Percentiles rank a stretch among this genome's conserved stretches.
These are phyloP conservation scores for Lutjanus argentimaculatus DNA, from an alignment of 2,797 vertebrate genomes.

Conservation along the genomic window DNA sequence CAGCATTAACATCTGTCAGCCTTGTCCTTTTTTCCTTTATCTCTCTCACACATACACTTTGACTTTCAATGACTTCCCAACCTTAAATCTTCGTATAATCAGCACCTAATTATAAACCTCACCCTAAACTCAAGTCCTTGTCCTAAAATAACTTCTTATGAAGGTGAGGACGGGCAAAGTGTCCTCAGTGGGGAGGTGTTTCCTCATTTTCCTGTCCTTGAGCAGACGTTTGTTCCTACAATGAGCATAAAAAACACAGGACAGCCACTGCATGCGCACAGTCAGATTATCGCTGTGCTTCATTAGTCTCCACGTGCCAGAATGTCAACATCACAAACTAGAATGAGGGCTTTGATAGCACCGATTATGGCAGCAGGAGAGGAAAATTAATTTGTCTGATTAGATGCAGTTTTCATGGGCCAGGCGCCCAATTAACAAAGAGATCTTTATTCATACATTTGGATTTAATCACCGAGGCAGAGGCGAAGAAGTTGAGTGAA, in stretches of 20 bases:
- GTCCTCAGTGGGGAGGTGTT: slow-evolving; percentile 24
- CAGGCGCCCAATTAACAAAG: slow-evolving; percentile 13
- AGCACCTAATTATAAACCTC: slow-evolving; percentile 12
- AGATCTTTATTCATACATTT: slow-evolving; percentile 3
- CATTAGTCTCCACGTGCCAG: background rate
- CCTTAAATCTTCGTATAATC: background rate
- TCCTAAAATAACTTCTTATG: slow-evolving; percentile 19
- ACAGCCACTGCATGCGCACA: background rate
- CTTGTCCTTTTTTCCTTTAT: background rate
- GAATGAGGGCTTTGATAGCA: background rate
- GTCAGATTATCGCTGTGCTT: slow-evolving; percentile 11
- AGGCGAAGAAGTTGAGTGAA: background rate
- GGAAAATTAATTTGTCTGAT: slow-evolving; percentile 35
- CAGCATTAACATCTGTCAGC: slow-evolving; percentile 57
- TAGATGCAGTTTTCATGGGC: background rate
- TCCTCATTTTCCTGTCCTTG: slow-evolving; percentile 19
- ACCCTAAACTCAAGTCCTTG: slow-evolving; percentile 13
- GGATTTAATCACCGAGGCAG: background rate
- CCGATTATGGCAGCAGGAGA: slow-evolving; percentile 22
- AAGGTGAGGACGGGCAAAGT: slow-evolving; percentile 24
- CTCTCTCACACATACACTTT: background rate
- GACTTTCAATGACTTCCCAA: slow-evolving; percentile 20
- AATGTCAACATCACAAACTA: slow-evolving; percentile 39
- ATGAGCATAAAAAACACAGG: background rate
- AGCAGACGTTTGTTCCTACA: slow-evolving; percentile 3